Conservation (phyloP, 2,888 invertebrate species). For the Lithophane leautieri region DNA sequence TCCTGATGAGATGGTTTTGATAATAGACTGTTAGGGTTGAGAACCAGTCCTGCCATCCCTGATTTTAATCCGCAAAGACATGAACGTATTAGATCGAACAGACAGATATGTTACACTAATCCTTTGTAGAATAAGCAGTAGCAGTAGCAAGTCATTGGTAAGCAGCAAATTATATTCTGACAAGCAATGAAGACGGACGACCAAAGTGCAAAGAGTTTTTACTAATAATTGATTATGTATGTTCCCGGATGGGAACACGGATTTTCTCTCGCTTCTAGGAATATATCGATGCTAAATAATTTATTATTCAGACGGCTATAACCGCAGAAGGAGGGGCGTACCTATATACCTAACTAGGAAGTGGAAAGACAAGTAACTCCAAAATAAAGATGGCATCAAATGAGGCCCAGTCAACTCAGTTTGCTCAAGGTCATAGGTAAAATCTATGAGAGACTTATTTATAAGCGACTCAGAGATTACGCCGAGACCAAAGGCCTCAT, state of each 20-base stretch:
- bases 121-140: conserved; percentile 47
- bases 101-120: conserved; percentile 52
- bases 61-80: conserved; percentile 49
- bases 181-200: conserved; percentile 47
- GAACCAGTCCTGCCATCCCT: conserved; percentile 27
- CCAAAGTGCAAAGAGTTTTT: conserved; percentile 33
- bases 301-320: neutral
- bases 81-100: conserved; percentile 41
- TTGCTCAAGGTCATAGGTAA: too few species aligned
- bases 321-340: neutral
- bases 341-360: neutral
- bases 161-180: conserved; percentile 49
- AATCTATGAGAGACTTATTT: too few species aligned
- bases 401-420: too few species aligned
- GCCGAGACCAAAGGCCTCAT: too few species aligned
- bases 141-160: conserved; percentile 12
- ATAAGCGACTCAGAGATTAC: too few species aligned
- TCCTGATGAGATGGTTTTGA: conserved; percentile 1
- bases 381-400: conserved; percentile 22
- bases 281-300: neutral
- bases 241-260: conserved; percentile 16
- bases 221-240: conserved; percentile 19
- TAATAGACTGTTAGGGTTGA: neutral
- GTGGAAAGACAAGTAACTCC: neutral
- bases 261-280: conserved; percentile 27